Evolutionary conservation across 2,113 vertebrate genomes (phyloP), one percentile per base, ranked within the genome.

Genomic region (Odocoileus virginianus): DNA sequence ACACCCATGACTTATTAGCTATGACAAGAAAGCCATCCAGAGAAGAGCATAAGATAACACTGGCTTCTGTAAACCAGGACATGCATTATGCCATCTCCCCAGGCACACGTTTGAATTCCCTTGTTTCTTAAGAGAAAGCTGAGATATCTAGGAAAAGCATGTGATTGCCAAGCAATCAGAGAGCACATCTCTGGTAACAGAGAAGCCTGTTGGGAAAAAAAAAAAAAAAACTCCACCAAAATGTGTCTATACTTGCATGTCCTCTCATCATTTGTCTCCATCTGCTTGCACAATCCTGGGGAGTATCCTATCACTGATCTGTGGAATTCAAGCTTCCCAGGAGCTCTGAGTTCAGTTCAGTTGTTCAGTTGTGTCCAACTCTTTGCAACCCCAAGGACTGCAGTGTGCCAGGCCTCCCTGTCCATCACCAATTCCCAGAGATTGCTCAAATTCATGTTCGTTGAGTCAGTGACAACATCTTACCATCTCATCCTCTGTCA

Each of bases 201-300:
- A 14, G 36, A 50, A 90, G 82, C 58, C 82, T 19, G 6, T 1
- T 27, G 25, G n/a, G n/a, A 60, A 36, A 58, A 16, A 54, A 54
- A 5, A 16, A 52, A 52, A 52, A 52, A 3, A 52, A 43, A 27
- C n/a, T 43, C 87, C 52, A 47, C 58, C 50, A 3, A 40, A 27
- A 4, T 5, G 28, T 52, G 27, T 28, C 13, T 14, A 88, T n/a
- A 21, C 52, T 5, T 43, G 23, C 6, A 25, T 55, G 36, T 1
- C n/a, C 7, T 6, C 14, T 47, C 23, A 21, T 71, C n/a, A 11
- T n/a, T 23, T 4, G 19, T 2, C 28, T 45, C 47, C 0, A 15
- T 7, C 40, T 28, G 17, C n/a, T 7, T 7, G 10, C 0, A 36
- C 17, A 9, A 36, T 13, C 58, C 71, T 11, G 2, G 4, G 6